Base-by-base conservation (phyloP, 2,888 invertebrate genomes). In the Papilio protenor region DNA sequence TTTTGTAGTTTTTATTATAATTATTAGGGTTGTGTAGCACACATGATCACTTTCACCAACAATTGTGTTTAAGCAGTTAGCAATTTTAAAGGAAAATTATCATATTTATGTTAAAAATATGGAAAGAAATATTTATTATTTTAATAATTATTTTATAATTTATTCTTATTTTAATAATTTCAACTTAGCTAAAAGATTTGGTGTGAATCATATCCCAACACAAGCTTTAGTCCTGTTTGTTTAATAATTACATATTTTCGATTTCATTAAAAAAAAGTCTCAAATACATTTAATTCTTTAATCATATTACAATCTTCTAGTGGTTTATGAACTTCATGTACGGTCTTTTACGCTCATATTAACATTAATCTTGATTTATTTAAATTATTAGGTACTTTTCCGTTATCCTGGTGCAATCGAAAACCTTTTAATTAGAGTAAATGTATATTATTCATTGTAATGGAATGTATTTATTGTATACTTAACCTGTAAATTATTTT, bases 131-230 rank as follows among this genome's bases (percentile, higher is more conserved):
- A n/a, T n/a, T n/a, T n/a, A n/a, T n/a, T n/a, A n/a, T n/a, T n/a
- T n/a, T n/a, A n/a, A n/a, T n/a, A n/a, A n/a, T n/a, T n/a, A n/a
- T n/a, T n/a, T n/a, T n/a, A n/a, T n/a, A n/a, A n/a, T n/a, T n/a
- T n/a, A n/a, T n/a, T n/a, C n/a, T n/a, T n/a, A n/a, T 23, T 11
- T 12, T 59, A n/a, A n/a, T 52, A 3, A 55, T 55, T 21, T 8
- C n/a, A 55, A 55, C 55, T 55, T 18, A 55, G 55, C 55, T n/a
- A n/a, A 55, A 55, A 55, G n/a, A 55, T n/a, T n/a, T 55, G n/a
- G 18, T 4, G 18, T 18, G 52, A 52, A 55, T 8, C 40, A 40
- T 40, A 40, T 40, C 40, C 1, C 8, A 33, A 40, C 40, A 40
- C 40, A 40, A 40, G 10, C 8, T 55, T n/a, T 55, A n/a, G 21